Base-by-base conservation (phyloP, 1,140 invertebrate genomes). In the Lordiphosa clarofinis region DNA sequence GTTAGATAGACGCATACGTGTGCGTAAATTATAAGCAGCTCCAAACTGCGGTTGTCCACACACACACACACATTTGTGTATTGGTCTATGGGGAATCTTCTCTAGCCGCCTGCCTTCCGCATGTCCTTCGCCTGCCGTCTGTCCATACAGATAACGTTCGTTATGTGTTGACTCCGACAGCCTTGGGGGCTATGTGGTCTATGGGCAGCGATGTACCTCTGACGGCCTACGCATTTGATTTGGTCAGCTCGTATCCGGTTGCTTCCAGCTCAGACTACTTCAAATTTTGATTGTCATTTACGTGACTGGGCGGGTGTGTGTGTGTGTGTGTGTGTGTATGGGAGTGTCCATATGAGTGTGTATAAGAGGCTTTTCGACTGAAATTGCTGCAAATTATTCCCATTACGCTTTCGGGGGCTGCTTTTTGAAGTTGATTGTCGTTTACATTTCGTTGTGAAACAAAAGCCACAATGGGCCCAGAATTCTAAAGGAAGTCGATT, bases 331-430 rank as follows among this genome's bases (percentile, higher is more conserved):
- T 19, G 19, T 19, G 19, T 19, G 12, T 28, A 15, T 37, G 36
- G 42, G 36, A 48, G 55, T 47, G 19, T 60, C 2, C 46, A 12
- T 58, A 35, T 43, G 50, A 53, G 55, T 24, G 21, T 43, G 31
- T 53, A 65, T 46, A 59, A 68, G 72, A 68, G 62, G 50, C 67
- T 71, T 68, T 82, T 64, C 53, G 72, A 50, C 59, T 73, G 78
- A 73, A 84, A 78, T 82, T 84, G 78, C 78, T 84, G 78, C 78
- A 84, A 84, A 84, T 84, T 84, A 84, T 84, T 84, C 79, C 78
- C 69, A 84, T 84, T 84, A 84, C 79, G 78, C 70, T 86, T 84
- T 82, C 73, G 78, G 68, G 70, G 62, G 54, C 73, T 66, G 69
- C 73, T 60, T 84, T 84, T 46, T 76, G 69, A 84, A 84, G 58